Base-by-base conservation (phyloP, 1,140 invertebrate species). In the Saccostrea cuccullata region DNA sequence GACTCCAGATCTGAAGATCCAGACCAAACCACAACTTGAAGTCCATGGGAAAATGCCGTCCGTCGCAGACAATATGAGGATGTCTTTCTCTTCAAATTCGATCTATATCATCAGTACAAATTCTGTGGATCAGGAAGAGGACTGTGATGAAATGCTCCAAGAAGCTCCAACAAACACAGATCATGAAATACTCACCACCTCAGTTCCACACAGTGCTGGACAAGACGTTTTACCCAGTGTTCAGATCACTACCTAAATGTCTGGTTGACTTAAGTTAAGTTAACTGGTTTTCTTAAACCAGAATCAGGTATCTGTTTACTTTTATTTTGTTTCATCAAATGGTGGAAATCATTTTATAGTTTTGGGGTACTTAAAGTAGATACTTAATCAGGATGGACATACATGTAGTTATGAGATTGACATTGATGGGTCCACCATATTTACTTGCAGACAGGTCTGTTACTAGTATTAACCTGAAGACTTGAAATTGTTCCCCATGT, bases 71-170 rank as follows among this genome's bases (percentile, higher is more conserved):
- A 77, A 77, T 30, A 77, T 77, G 70, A 77, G 70, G 26, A 77
- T 77, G 70, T 77, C 70, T 77, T 77, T 77, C 26, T 77, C 70
- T 5, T 77, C 70, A 0, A 77, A 77, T 77, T 77, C 70, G 13
- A 77, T 77, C 30, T 77, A 36, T 2, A 77, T 77, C 70, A 77
- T 77, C 11, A 77, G 70, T 36, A 77, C 70, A 26, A 77, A 77
- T 26, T 77, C 70, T 15, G 11, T 77, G 70, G 26, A 77, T 77
- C 30, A 36, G 30, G 70, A 77, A 9, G 70, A 77, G 0, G 70
- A 36, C 4, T 36, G 6, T 77, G 26, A 36, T 13, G 70, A 77
- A 40, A 15, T 77, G 70, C 8, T 67, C 23, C 70, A 26, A 30
- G 15, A 26, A 30, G 26, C 26, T 77, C 23, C 70, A 15, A 36